A percentile compares a stretch with the other conserved stretches of the same genome.
These are phyloP conservation scores for Numenius phaeopus DNA, from an alignment of 2,797 vertebrate genomes.

Conservation along the genomic window DNA sequence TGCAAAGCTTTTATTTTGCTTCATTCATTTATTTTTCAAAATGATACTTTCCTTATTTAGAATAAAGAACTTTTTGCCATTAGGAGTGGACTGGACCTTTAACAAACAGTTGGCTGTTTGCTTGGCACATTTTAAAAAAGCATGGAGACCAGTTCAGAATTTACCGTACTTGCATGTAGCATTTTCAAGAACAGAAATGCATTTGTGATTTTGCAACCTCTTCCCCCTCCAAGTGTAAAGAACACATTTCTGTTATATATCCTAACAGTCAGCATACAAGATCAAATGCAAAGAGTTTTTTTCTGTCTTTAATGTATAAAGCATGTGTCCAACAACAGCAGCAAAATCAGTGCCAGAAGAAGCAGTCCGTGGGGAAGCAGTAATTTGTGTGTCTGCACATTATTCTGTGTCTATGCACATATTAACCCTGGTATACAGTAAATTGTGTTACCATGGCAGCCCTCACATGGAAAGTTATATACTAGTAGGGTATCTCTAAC, in stretches of 20 bases:
- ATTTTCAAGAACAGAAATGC: constrained; percentile 9
- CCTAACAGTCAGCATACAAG: not conserved
- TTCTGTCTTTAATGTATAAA: constrained; percentile 53
- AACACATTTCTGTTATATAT: constrained; percentile 10
- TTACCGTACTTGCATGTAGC: not conserved
- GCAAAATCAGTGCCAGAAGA: constrained; percentile 62
- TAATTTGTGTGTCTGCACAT: constrained; percentile 71
- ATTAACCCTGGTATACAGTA: constrained; percentile 73
- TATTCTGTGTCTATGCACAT: constrained; percentile 72
- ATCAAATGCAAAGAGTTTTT: constrained; percentile 33
- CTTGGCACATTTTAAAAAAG: not conserved
- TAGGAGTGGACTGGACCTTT: not conserved
- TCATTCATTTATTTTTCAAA: constrained; percentile 74
- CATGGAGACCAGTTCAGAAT: not conserved
- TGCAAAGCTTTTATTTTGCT: constrained; percentile 73
- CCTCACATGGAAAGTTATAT: constrained; percentile 49
- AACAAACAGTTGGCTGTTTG: not conserved
- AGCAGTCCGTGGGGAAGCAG: constrained; percentile 54
- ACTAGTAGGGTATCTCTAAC: constrained; percentile 53
- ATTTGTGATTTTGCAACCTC: constrained; percentile 20
- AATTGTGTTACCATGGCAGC: constrained; percentile 70
- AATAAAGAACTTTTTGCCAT: not conserved
- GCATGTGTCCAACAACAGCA: constrained; percentile 63
- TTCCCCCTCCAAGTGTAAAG: constrained; percentile 1
- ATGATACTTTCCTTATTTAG: constrained; percentile 52